phyloP scores from a whole-genome alignment of 2,113 vertebrate genomes.

The Morone chrysops region DNA sequence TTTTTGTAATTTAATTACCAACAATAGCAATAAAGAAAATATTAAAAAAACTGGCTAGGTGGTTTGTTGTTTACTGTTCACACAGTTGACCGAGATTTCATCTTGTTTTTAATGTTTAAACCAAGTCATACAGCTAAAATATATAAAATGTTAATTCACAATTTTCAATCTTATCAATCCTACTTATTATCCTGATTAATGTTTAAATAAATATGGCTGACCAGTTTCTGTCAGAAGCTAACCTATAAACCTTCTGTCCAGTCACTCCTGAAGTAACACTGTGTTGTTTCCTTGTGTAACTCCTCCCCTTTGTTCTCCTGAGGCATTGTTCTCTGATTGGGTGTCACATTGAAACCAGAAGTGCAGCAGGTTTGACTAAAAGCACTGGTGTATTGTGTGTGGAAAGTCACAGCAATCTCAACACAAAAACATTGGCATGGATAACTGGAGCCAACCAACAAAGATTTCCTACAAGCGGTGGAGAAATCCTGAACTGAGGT shows the following conservation, averaged over 20 bases:
- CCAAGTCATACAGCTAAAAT: neutral
- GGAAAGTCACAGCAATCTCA: neutral
- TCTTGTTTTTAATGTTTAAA: neutral
- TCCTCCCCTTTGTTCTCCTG: constrained; percentile 3
- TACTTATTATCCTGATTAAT: neutral
- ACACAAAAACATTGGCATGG: constrained; percentile 45
- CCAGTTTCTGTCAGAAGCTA: neutral
- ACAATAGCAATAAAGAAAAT: neutral
- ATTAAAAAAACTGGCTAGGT: neutral
- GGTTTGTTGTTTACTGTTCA: neutral
- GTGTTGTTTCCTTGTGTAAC: neutral
- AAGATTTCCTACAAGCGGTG: constrained; percentile 57
- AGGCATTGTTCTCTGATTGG: constrained; percentile 43
- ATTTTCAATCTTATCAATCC: neutral
- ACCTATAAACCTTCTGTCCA: neutral
- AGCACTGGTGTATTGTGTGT: neutral
- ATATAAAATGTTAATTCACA: neutral
- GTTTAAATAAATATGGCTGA: neutral
- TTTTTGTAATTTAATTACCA: neutral
- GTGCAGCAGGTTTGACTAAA: constrained; percentile 43
- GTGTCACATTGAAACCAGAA: constrained; percentile 5
- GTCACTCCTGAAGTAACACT: neutral
- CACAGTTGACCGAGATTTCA: neutral
- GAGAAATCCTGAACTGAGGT: constrained; percentile 59
- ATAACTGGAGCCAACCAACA: neutral